Base-by-base conservation (phyloP, 2,888 invertebrate species). In the Calephelis perditalis region DNA sequence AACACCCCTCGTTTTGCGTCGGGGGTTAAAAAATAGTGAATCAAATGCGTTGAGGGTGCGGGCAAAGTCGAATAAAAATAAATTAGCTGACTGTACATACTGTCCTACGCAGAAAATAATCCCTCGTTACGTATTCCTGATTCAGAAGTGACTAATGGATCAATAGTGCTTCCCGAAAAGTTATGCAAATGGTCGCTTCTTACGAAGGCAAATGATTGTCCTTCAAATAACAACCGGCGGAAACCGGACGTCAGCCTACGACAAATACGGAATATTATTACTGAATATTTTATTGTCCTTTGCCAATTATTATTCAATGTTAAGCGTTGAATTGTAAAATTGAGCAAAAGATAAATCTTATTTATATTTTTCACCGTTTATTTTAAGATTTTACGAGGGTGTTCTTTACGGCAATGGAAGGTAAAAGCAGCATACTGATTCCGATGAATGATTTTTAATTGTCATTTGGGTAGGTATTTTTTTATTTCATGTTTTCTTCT, bases 191-290 rank as follows among this genome's bases (percentile, higher is more conserved):
- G 10, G 10, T 35, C 52, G 26, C 35, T 52, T 52, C 52, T 52
- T 52, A 35, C 52, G 36, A 52, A 52, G 52, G 52, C 52, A 52
- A 49, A 36, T 52, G 36, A 52, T 36, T 52, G 52, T 35, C 52
- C 52, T 52, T 52, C 52, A 11, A 52, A 52, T 52, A 52, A 52
- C 49, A 52, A 52, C 52, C 52, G 36, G 52, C 52, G 52, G 52
- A 52, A 52, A 52, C 52, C 36, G 52, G 52, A 52, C 52, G 52
- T 52, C 52, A 52, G 52, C 52, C 52, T 36, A 35, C 52, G 36
- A 52, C 52, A 52, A 52, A 52, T 52, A 52, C 52, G 35, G 52
- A 36, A 35, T 52, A 52, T 52, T 52, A 52, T 52, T 36, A 35
- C 52, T 52, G 36, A 35, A 52, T 52, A 11, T 52, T 52, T 36